Evolutionary conservation across 2,888 invertebrate species (phyloP), one percentile per base, ranked within the genome.

Genomic region (Mylabris sibirica): DNA sequence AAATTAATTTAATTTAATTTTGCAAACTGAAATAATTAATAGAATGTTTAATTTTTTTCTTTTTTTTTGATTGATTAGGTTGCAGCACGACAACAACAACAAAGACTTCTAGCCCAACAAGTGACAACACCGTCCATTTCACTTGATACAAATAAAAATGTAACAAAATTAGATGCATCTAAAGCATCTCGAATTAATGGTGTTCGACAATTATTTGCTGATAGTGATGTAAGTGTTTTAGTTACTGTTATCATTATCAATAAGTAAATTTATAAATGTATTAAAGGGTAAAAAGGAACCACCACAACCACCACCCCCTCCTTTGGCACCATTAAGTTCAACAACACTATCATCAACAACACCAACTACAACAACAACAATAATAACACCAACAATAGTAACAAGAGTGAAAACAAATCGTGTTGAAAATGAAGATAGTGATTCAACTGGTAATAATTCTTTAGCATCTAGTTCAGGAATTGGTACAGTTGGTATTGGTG

Each of bases 61-160:
- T n/a, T n/a, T n/a, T n/a, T n/a, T n/a, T 30, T 30, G 30, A 30
- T 30, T 30, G 4, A 30, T 66, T 79, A 91, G 91, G 90, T 91
- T 69, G 90, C 89, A 0, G 92, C 92, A 77, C 87, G 92, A 1
- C 92, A 92, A 78, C 89, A 90, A 77, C 88, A 89, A 77, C 87
- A 89, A 78, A 86, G 88, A 75, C 87, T 90, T 67, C 80, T 89
- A 60, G 86, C 87, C 59, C 88, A 88, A 75, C 88, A 88, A 68
- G 72, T 72, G 57, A 62, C 67, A 75, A 82, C 85, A 30, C 44
- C 66, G 38, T 17, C 66, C n/a, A 26, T 22, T 38, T 24, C 57
- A 14, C 11, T 26, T 22, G 53, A 34, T 14, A 24, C 74, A 71
- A 76, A 68, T 72, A 81, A 82, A 77, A 75, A 76, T 75, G 53